phyloP scores from a whole-genome alignment of 2,113 vertebrate genomes.

The Strigops habroptila region DNA sequence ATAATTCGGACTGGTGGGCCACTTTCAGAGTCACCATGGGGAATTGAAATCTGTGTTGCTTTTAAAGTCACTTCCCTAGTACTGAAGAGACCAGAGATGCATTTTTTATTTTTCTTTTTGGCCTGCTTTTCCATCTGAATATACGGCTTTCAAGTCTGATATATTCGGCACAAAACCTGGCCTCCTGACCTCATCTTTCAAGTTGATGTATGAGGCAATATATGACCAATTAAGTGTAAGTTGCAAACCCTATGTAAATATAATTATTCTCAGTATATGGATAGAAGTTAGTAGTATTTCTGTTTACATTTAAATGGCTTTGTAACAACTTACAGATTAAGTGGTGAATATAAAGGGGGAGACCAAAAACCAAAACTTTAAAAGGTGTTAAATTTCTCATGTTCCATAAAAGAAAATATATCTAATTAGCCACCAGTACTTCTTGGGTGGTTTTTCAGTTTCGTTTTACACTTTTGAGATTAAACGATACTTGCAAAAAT shows the following conservation, averaged over 20 bases:
- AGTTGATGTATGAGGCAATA: constrained; percentile 49
- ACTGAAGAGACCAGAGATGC: background rate
- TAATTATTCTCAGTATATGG: constrained; percentile 25
- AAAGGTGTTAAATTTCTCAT: constrained; percentile 77
- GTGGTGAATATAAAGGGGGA: constrained; percentile 51
- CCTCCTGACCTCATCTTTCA: constrained; percentile 34
- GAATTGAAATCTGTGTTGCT: background rate
- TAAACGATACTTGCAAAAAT: constrained; percentile 77
- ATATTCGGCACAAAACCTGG: background rate
- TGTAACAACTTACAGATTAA: constrained; percentile 69
- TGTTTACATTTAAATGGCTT: constrained; percentile 71
- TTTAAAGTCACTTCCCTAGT: background rate
- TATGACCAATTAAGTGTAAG: constrained; percentile 57
- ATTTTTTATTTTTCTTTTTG: background rate
- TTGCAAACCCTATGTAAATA: constrained; percentile 44
- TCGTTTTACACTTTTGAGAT: constrained; percentile 76
- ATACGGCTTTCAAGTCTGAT: constrained; percentile 17
- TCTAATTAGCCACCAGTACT: constrained; percentile 76
- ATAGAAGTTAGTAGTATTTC: constrained; percentile 53
- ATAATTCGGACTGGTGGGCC: background rate
- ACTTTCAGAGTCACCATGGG: background rate
- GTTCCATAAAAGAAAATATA: constrained; percentile 70
- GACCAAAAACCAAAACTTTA: constrained; percentile 54
- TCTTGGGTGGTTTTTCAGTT: constrained; percentile 75
- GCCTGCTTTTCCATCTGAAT: background rate